These are phyloP conservation scores for Tridacna gigas DNA, from an alignment of 2,888 invertebrate genomes.

Conservation along the genomic window DNA sequence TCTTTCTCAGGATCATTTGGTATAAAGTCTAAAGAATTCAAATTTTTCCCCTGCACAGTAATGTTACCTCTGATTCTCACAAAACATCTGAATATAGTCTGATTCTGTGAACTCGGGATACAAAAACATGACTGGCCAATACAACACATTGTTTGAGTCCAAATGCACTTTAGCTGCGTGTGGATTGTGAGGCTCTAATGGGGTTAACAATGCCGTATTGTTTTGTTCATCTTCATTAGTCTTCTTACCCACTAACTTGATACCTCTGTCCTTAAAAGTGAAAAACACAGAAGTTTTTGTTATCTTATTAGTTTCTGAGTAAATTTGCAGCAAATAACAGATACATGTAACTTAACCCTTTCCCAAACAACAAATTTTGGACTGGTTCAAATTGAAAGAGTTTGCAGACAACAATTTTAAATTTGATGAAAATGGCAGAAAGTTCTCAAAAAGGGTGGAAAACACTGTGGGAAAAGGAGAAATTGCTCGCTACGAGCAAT, in stretches of 20 bases:
- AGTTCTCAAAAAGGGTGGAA: no score
- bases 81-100: constrained; percentile 93
- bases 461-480: no score
- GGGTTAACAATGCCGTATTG: constrained; percentile 65
- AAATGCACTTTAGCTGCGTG: constrained; percentile 82
- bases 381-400: no score
- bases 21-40: not conserved
- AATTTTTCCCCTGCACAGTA: not conserved
- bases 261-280: constrained; percentile 70
- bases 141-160: constrained; percentile 86
- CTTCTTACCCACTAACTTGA: constrained; percentile 72
- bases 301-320: no score
- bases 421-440: no score
- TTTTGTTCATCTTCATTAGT: constrained; percentile 46
- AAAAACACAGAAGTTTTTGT: not conserved
- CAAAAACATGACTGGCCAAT: constrained; percentile 95
- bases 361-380: no score
- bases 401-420: no score
- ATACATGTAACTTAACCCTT: no score
- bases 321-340: no score
- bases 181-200: constrained; percentile 79
- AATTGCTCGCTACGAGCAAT: no score
- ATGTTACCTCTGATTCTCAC: constrained; percentile 88
- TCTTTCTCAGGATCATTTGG: not conserved
- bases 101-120: constrained; percentile 95